Conservation (phyloP, 2,888 invertebrate genomes). For the Ennomos quercinarius region DNA sequence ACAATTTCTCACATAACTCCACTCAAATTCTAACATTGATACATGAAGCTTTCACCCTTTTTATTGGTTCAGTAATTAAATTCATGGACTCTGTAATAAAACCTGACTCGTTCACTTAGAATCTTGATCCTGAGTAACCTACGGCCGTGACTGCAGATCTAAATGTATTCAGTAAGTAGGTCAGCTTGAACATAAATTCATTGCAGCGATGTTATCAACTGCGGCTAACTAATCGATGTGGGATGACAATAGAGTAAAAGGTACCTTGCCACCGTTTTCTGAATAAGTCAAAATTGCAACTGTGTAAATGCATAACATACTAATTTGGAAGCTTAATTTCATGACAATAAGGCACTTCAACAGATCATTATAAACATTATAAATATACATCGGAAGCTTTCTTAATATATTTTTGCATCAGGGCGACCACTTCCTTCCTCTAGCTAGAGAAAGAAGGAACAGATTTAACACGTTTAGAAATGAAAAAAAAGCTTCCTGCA, state of each 20-base stretch:
- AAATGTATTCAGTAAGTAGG: slow-evolving; percentile 63
- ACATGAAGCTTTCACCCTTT: slow-evolving; percentile 8
- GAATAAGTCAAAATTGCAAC: neutral
- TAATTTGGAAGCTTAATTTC: neutral
- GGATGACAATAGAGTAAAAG: slow-evolving; percentile 22
- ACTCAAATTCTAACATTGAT: neutral
- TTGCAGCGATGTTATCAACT: slow-evolving; percentile 48
- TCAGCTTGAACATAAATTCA: slow-evolving; percentile 68
- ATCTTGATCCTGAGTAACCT: slow-evolving; percentile 46
- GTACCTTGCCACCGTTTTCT: slow-evolving; percentile 9
- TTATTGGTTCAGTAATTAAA: slow-evolving; percentile 7
- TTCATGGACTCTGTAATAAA: slow-evolving; percentile 24
- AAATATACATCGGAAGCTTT: no score
- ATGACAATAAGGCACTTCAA: no score
- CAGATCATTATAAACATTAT: no score
- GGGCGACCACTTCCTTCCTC: no score
- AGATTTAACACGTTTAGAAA: no score
- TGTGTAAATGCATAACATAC: slow-evolving; percentile 3
- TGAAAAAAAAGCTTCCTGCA: no score
- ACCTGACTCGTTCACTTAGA: slow-evolving; percentile 16
- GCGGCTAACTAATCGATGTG: slow-evolving; percentile 14
- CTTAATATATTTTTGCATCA: no score
- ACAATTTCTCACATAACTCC: no score
- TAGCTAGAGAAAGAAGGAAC: no score
- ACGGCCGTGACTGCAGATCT: slow-evolving; percentile 63